phyloP scores from a whole-genome alignment of 1,140 invertebrate genomes.

The Apis laboriosa region DNA sequence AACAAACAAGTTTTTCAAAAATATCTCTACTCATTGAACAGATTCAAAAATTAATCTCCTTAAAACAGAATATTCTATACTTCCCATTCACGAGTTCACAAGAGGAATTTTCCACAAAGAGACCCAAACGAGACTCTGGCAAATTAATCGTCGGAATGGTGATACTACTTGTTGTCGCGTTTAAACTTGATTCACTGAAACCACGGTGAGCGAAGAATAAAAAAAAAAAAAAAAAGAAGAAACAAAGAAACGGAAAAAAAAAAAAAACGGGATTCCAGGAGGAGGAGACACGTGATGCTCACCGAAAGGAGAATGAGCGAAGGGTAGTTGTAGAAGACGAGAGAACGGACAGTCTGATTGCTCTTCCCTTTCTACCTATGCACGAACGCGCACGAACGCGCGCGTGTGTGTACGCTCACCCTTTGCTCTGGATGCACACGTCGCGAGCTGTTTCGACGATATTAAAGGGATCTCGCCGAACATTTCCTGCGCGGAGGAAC shows the following conservation, averaged over 20 bases:
- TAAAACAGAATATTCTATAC: background rate
- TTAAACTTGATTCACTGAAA: constrained; percentile 35
- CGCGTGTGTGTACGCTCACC: constrained; percentile 11
- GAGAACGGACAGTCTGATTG: constrained; percentile 53
- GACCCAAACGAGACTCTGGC: background rate
- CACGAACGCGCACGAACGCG: constrained; percentile 14
- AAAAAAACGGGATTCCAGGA: background rate
- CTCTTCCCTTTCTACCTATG: constrained; percentile 42
- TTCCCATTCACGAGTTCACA: background rate
- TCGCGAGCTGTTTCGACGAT: constrained; percentile 60
- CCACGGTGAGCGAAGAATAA: background rate
- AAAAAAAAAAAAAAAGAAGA: background rate
- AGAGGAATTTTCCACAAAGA: background rate
- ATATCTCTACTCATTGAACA: too few relatives aligned
- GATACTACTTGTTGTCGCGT: background rate
- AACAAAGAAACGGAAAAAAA: background rate
- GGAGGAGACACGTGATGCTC: constrained; percentile 5
- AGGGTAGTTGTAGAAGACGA: background rate
- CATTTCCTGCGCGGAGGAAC: constrained; percentile 70
- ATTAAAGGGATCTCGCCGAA: constrained; percentile 69
- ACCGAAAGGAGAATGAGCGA: constrained; percentile 5
- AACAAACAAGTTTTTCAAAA: too few relatives aligned
- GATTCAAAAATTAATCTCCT: too few relatives aligned
- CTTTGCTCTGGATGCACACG: constrained; percentile 27
- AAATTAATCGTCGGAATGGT: constrained; percentile 14